These are phyloP conservation scores for Columba livia DNA, from an alignment of 2,113 vertebrate genomes.

Conservation along the genomic window DNA sequence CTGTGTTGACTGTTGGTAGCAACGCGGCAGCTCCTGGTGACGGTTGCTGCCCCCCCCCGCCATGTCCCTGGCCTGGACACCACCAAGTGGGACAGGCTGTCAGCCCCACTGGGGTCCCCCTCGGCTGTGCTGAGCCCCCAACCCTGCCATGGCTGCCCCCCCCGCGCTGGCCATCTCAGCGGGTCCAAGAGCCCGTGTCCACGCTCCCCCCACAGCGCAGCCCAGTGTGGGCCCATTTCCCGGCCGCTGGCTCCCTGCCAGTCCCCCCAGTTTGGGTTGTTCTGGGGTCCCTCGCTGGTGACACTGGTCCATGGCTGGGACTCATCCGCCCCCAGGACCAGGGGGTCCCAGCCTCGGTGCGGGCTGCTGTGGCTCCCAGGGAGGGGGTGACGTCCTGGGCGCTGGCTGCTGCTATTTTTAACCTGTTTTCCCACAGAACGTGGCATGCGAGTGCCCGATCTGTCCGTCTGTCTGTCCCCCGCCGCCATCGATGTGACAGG, in stretches of 20 bases:
- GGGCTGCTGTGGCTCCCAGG: not conserved
- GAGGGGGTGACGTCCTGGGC: not conserved
- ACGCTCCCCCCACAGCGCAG: not conserved
- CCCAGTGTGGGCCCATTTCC: not conserved
- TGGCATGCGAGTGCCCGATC: not conserved
- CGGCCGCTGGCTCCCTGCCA: not conserved
- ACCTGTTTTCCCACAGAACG: not conserved
- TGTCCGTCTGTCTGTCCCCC: not conserved
- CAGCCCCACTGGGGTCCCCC: fast-evolving
- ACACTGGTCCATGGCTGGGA: not conserved
- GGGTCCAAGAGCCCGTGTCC: not conserved
- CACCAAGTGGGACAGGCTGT: not conserved
- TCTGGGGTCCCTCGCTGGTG: not conserved
- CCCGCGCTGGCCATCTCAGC: fast-evolving
- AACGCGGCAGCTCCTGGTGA: constrained; percentile 16
- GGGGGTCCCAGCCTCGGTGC: not conserved
- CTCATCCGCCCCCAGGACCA: fast-evolving
- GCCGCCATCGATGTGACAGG: not conserved
- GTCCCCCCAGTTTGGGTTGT: not conserved
- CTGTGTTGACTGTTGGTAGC: constrained; percentile 44
- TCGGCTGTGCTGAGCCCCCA: not conserved
- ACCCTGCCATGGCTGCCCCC: not conserved
- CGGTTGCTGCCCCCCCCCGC: not conserved
- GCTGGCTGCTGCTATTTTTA: not conserved
- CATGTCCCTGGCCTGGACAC: not conserved